Evolutionary conservation across 2,113 vertebrate genomes (phyloP).

Genomic region (Camelus dromedarius): DNA sequence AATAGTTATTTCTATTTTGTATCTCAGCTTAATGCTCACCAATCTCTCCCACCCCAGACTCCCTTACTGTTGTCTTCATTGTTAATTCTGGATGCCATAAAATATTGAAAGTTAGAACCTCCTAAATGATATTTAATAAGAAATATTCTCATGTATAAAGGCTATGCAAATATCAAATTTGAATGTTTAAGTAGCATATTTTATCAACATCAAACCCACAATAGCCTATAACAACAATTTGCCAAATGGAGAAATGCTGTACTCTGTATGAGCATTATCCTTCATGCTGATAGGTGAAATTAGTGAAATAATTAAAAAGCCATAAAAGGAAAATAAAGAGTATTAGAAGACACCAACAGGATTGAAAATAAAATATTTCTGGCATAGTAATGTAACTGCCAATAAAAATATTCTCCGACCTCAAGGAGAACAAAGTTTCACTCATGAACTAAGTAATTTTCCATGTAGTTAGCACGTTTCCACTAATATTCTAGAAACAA

Average conservation of each 20-base stretch:
- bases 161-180: constrained; percentile 65
- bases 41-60: not conserved
- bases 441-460: not conserved
- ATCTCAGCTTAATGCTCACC: not conserved
- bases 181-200: constrained; percentile 61
- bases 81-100: constrained; percentile 25
- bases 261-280: constrained; percentile 65
- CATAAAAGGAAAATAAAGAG: constrained; percentile 78
- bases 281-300: constrained; percentile 83
- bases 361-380: constrained; percentile 68
- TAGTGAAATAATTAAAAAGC: constrained; percentile 81
- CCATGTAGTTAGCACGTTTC: not conserved
- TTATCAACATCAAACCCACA: constrained; percentile 73
- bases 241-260: constrained; percentile 63
- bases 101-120: constrained; percentile 28
- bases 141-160: constrained; percentile 31
- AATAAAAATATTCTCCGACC: not conserved
- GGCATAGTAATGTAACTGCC: not conserved
- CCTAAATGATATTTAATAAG: constrained; percentile 61
- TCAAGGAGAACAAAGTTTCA: constrained; percentile 26
- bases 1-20: constrained; percentile 39
- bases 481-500: not conserved
- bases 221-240: constrained; percentile 56
- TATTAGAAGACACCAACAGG: constrained; percentile 73
- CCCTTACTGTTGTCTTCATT: constrained; percentile 61